phyloP scores from a whole-genome alignment of 2,797 vertebrate species.

The Lutjanus argentimaculatus region DNA sequence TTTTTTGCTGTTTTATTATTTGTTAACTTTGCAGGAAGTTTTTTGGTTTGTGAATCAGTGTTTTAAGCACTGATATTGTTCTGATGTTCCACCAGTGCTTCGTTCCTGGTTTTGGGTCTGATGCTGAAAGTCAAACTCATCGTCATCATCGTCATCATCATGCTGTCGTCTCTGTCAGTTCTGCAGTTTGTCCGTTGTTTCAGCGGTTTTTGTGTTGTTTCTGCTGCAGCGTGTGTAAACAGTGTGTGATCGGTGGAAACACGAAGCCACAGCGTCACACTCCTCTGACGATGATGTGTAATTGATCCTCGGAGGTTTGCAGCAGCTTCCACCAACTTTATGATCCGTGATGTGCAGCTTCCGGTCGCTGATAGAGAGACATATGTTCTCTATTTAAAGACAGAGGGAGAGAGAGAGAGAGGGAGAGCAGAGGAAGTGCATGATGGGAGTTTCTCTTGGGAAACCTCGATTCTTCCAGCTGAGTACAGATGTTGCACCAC shows the following conservation, averaged over 20 bases:
- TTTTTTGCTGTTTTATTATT: too few relatives aligned
- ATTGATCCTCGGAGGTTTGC: conserved; percentile 32
- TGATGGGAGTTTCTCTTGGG: conserved; percentile 78
- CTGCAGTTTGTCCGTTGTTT: not conserved
- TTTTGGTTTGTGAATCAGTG: too few relatives aligned
- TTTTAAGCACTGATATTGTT: too few relatives aligned
- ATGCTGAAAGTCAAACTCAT: not conserved
- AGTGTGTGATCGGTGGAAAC: conserved; percentile 11
- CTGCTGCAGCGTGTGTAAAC: not conserved
- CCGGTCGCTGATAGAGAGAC: conserved; percentile 36
- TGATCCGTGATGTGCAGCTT: conserved; percentile 59
- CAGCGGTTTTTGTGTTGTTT: not conserved
- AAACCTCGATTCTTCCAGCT: conserved; percentile 71
- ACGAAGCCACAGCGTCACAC: conserved; percentile 16
- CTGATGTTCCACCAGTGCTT: too few relatives aligned
- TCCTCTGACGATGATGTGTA: conserved; percentile 21
- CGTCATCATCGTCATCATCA: too few relatives aligned
- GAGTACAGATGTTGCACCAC: conserved; percentile 68
- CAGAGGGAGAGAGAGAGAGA: not conserved
- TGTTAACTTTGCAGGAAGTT: too few relatives aligned
- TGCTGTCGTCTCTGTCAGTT: too few relatives aligned
- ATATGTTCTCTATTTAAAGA: conserved; percentile 69
- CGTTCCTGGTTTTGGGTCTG: too few relatives aligned
- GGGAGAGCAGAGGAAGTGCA: conserved; percentile 70
- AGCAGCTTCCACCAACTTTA: conserved; percentile 52